Base-by-base conservation (phyloP, 2,888 invertebrate genomes). In the Pherbina coryleti region DNA sequence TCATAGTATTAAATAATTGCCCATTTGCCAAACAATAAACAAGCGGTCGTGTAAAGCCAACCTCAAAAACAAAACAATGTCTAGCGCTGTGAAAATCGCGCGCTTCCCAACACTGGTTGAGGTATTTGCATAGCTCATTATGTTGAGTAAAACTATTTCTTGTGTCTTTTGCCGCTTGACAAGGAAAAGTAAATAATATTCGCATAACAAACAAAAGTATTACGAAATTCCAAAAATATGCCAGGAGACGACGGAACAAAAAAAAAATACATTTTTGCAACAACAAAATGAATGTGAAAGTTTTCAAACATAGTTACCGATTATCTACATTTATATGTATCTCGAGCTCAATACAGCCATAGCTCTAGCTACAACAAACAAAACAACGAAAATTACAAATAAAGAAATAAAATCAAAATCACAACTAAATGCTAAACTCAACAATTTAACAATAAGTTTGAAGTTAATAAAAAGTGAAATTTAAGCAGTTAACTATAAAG, bases 401-500 rank as follows among this genome's bases (percentile, higher is more conserved):
- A 31, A 31, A 53, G 17, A 49, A 44, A 37, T 19, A 37, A 66
- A 25, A 14, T 31, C n/a, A 22, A 44, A 49, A 51, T 25, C 17
- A 31, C 49, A 70, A 57, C 57, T 72, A 57, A 72, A 34, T 57
- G 71, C 57, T 57, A 72, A 37, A 73, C 49, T 73, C 60, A 44
- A 73, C 28, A 69, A 69, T 64, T n/a, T 44, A 44, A 14, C 44
- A 14, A 34, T 37, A 49, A 22, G 7, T 8, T 67, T 69, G 19
- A 44, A 53, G 51, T 69, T 28, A 69, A 34, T 64, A 69, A 66
- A 49, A 69, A 51, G 53, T 69, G 53, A 69, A 69, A 53, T 49
- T 67, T 67, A 28, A 28, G 9, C 34, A 34, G 17, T 19, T 34
- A 19, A 19, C 37, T n/a, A 34, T 19, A n/a, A n/a, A n/a, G n/a